Evolutionary conservation across 2,888 invertebrate genomes (phyloP).

Genomic region (Liodrosophila aerea): DNA sequence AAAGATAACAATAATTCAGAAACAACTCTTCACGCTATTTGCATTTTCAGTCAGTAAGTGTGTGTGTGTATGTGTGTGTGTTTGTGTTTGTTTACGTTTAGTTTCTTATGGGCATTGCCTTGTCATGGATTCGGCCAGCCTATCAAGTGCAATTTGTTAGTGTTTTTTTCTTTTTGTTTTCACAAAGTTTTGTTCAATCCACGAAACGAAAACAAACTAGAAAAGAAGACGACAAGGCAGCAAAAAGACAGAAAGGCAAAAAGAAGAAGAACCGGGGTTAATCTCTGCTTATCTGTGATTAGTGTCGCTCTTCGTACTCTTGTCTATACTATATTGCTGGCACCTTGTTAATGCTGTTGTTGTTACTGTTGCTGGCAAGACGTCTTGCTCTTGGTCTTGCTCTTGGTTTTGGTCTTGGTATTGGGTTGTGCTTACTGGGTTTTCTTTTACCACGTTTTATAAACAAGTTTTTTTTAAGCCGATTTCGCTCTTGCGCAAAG

Average conservation of each 20-base stretch:
- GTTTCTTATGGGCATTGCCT: slow-evolving; percentile 26
- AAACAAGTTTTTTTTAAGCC: slow-evolving; percentile 75
- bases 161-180: slow-evolving; percentile 11
- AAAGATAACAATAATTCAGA: slow-evolving; percentile 26
- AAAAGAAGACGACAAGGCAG: slow-evolving; percentile 15
- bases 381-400: too few relatives aligned
- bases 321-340: slow-evolving; percentile 49
- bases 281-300: slow-evolving; percentile 76
- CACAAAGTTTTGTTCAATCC: slow-evolving; percentile 29
- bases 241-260: slow-evolving; percentile 14
- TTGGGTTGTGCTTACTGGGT: slow-evolving; percentile 36
- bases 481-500: slow-evolving; percentile 69
- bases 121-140: slow-evolving; percentile 35
- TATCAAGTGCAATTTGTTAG: slow-evolving; percentile 56
- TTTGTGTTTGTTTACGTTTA: slow-evolving; percentile 26
- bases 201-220: slow-evolving; percentile 6
- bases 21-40: slow-evolving; percentile 13
- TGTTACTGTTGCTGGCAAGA: slow-evolving; percentile 12
- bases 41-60: not conserved
- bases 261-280: slow-evolving; percentile 64
- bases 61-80: slow-evolving; percentile 23
- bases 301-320: slow-evolving; percentile 63
- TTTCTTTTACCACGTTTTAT: slow-evolving; percentile 59
- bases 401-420: slow-evolving; percentile 49
- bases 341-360: slow-evolving; percentile 14